A percentile compares a stretch with the other conserved stretches of the same genome.
Conservation (phyloP, 2,888 invertebrate genomes). For the Limenitis camilla region DNA sequence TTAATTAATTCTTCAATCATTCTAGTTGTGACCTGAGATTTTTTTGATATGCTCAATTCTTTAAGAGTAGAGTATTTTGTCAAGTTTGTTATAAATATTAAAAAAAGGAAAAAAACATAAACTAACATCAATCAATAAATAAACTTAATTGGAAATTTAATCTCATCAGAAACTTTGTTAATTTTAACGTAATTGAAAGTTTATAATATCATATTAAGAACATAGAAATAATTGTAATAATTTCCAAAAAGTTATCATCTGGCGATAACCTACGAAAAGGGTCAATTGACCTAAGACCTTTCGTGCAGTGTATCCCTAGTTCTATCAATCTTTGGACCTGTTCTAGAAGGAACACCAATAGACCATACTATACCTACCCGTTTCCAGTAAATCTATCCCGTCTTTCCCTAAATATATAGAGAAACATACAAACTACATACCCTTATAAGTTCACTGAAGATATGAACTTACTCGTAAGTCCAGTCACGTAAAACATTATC, state of each 20-base stretch:
- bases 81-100: too few relatives aligned
- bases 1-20: too few relatives aligned
- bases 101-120: too few relatives aligned
- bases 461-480: conserved; percentile 59
- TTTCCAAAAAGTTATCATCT: conserved; percentile 51
- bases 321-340: not conserved
- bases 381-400: conserved; percentile 19
- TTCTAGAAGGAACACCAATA: not conserved
- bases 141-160: too few relatives aligned
- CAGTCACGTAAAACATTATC: conserved; percentile 65
- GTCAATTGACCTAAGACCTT: conserved; percentile 12
- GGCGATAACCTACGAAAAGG: conserved; percentile 44
- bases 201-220: not conserved
- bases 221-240: conserved; percentile 13
- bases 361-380: not conserved
- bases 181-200: too few relatives aligned
- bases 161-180: too few relatives aligned
- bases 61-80: too few relatives aligned
- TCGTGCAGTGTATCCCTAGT: not conserved
- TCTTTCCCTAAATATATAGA: conserved; percentile 41
- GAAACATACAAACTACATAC: conserved; percentile 68
- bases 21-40: too few relatives aligned
- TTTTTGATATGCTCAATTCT: too few relatives aligned
- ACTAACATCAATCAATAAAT: too few relatives aligned
- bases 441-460: conserved; percentile 62